Base-by-base conservation (phyloP, 2,888 invertebrate species). In the Pammene aurita region DNA sequence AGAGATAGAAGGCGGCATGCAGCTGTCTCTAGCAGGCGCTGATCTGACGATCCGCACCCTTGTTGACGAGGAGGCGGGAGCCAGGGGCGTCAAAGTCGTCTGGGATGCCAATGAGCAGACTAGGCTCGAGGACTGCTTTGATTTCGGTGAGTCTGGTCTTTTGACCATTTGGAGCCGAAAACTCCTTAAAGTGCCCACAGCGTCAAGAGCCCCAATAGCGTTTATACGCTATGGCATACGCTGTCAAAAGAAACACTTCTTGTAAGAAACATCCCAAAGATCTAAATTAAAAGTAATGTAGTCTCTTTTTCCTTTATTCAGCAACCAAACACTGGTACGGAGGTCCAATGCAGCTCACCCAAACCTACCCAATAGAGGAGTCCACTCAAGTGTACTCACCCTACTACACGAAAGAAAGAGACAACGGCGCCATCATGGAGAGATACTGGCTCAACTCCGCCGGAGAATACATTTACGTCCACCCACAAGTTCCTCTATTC, bases 381-480 rank as follows among this genome's bases (percentile, higher is more conserved):
- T 87, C 93, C 2, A 83, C 84, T 7, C 91, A 93, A 57, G 81
- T 86, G 0, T 93, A 94, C 71, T 86, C 93, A 16, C 86, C 95
- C 0, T 95, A 94, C 75, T 84, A 94, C 5, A 90, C 94, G 0
- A 93, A 88, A 70, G 93, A 93, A 78, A 46, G 74, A 0, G 90
- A 93, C 70, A 94, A 93, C 73, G 93, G 91, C n/a, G 94, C 94
- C 0, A 91, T 95, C 0, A 85, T 93, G 1, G 96, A 96, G 78
- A 90, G 95, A 72, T 95, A 95, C 78, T 96, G 96, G 96, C 88
- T 97, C 13, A 95, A 94, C 72, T 95, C 96, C 0, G 92, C 89
- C 13, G 97, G 97, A 7, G 93, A 94, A 69, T 95, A 95, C 73
- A 85, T 96, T 46, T 94, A 93, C 75, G 94, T 96, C 0, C 90